Evolutionary conservation across 2,113 vertebrate species (phyloP), one percentile per base, ranked within the genome.

Genomic region (Balaeniceps rex): DNA sequence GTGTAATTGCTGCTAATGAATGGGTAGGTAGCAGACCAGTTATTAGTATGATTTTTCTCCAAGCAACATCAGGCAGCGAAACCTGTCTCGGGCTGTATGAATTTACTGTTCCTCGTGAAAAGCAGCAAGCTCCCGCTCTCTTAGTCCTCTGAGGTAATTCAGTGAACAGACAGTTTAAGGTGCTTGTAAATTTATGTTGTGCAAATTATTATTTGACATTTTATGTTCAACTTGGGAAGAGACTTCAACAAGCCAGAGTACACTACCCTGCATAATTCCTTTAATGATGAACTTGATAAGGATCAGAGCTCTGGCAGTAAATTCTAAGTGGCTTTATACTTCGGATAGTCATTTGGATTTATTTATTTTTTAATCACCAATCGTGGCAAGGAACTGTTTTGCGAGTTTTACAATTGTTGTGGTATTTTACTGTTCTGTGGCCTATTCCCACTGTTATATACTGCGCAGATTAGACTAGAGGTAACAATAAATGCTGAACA

Each of bases 1-100:
- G 40, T 29, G 36, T 88, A 88, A 96, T 85, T 94, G 78, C 87
- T 74, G 90, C 91, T 95, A 83, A 94, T 82, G 82, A 91, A 57
- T 5, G 49, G 66, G 61, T 34, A 71, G 74, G 89, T 65, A 94
- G 69, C 82, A 87, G 68, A 54, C 22, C 58, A 71, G 44, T 83
- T 80, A 60, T 76, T 68, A 61, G 52, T 29, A 63, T 55, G 60
- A 69, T 14, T 87, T 90, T 88, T 42, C 83, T 84, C 60, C 58
- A 49, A 76, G 76, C 63, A 78, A 47, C 90, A 38, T 34, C 65
- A 78, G 65, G 75, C 69, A 36, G 47, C 23, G 49, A 69, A 78
- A 61, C 51, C 55, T 81, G 64, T 74, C 80, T 51, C 15, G 4
- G 33, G 55, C 19, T 36, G 47, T 22, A 57, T 15, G 78, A 84